Conservation (phyloP, 2,888 invertebrate genomes). For the Brenthis daphne region DNA sequence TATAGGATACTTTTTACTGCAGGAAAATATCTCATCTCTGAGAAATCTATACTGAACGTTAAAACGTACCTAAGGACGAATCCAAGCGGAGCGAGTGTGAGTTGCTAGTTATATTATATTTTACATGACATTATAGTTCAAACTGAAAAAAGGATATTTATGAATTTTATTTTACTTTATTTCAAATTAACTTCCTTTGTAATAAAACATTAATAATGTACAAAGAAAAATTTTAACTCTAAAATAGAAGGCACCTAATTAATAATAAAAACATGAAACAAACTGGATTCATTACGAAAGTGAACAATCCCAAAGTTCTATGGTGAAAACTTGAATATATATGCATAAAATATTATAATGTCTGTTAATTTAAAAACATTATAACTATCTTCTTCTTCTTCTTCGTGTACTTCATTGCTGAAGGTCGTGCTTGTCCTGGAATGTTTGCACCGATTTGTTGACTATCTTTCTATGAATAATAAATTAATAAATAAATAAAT, state of each 20-base stretch:
- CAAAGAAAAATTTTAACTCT: constrained; percentile 16
- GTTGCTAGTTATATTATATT: neutral
- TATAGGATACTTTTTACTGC: neutral
- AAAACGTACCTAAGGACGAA: too few species aligned
- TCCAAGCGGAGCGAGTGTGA: too few species aligned
- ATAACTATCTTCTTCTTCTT: too few species aligned
- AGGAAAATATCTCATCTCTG: neutral
- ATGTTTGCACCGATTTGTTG: too few species aligned
- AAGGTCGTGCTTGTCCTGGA: too few species aligned
- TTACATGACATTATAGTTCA: neutral
- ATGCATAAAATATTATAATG: neutral
- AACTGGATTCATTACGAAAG: constrained; percentile 23
- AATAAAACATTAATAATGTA: constrained; percentile 22
- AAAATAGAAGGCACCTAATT: constrained; percentile 26
- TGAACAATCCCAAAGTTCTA: constrained; percentile 9
- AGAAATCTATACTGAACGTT: too few species aligned
- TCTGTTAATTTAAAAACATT: neutral
- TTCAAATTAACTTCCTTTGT: constrained; percentile 22
- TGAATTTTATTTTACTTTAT: constrained; percentile 9
- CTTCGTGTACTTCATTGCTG: too few species aligned
- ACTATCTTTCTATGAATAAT: too few species aligned
- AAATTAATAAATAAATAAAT: too few species aligned
- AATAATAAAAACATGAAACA: constrained; percentile 25
- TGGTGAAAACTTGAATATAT: constrained; percentile 1
- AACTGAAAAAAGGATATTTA: neutral